A percentile compares a stretch with the other conserved stretches of the same genome.
These are phyloP conservation scores for Epiblema foenella DNA, from an alignment of 2,888 invertebrate genomes.

Conservation along the genomic window DNA sequence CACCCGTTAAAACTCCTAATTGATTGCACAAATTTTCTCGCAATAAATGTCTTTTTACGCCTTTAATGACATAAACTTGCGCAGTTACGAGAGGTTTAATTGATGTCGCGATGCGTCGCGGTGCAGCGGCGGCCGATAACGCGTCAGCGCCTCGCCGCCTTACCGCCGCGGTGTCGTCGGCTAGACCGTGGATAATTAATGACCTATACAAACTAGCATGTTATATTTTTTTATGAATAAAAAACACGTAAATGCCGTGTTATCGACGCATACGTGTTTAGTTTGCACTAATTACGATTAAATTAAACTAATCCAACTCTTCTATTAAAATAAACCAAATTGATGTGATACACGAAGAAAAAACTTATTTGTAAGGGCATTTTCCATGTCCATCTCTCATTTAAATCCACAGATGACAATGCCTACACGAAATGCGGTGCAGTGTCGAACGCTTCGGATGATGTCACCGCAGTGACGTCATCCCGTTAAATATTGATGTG, in stretches of 20 bases:
- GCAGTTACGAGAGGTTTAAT: conserved; percentile 77
- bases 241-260: no score
- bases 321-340: not conserved
- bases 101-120: conserved; percentile 71
- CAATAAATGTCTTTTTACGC: conserved; percentile 84
- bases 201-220: conserved; percentile 60
- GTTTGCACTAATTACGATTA: conserved; percentile 19
- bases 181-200: conserved; percentile 73
- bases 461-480: conserved; percentile 56
- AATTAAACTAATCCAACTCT: not conserved
- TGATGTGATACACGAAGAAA: not conserved
- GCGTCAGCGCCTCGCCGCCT: conserved; percentile 50
- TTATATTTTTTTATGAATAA: no score
- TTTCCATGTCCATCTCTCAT: not conserved
- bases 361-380: conserved; percentile 2
- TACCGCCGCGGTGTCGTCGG: conserved; percentile 58
- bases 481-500: conserved; percentile 26
- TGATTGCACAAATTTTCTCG: conserved; percentile 85
- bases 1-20: conserved; percentile 83
- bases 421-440: conserved; percentile 44
- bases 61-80: conserved; percentile 83
- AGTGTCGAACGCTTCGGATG: conserved; percentile 63
- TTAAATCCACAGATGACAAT: not conserved
- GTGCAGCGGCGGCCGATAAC: conserved; percentile 58
- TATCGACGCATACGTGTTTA: conserved; percentile 20